Conservation (phyloP, 2,888 invertebrate genomes). For the Epirrita christyi region DNA sequence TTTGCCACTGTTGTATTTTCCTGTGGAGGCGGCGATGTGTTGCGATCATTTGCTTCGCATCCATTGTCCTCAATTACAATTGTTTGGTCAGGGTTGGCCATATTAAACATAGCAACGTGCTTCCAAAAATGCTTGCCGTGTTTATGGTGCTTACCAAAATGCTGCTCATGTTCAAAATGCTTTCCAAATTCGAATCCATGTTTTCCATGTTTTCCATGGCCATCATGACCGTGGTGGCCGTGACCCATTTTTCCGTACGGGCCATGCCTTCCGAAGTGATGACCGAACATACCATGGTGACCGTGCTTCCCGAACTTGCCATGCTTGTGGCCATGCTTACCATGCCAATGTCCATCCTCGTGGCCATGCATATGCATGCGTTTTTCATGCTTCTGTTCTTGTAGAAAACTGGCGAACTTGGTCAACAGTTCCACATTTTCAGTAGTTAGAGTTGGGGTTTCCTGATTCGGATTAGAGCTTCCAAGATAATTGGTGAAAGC, state of each 20-base stretch:
- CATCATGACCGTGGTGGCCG: slow-evolving; percentile 31
- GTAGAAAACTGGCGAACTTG: slow-evolving; percentile 45
- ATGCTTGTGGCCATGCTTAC: slow-evolving; percentile 9
- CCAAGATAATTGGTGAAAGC: slow-evolving; percentile 35
- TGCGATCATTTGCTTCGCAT: slow-evolving; percentile 24
- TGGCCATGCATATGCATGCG: slow-evolving; percentile 13
- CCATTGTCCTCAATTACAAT: slow-evolving; percentile 31
- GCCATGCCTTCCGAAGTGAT: slow-evolving; percentile 41
- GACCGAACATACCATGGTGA: slow-evolving; percentile 36
- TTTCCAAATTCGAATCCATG: slow-evolving; percentile 26
- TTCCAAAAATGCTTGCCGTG: slow-evolving; percentile 38
- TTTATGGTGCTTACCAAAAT: slow-evolving; percentile 25
- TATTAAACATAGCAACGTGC: slow-evolving; percentile 27
- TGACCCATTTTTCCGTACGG: slow-evolving; percentile 29
- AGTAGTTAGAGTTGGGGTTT: slow-evolving; percentile 27
- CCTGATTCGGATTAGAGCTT: slow-evolving; percentile 24
- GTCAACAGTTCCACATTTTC: slow-evolving; percentile 45
- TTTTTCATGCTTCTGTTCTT: slow-evolving; percentile 34
- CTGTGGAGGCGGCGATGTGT: slow-evolving; percentile 32
- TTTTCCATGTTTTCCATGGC: slow-evolving; percentile 27
- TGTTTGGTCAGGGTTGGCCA: slow-evolving; percentile 30
- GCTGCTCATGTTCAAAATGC: slow-evolving; percentile 18
- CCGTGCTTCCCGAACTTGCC: slow-evolving; percentile 31
- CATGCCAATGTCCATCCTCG: slow-evolving; percentile 8
- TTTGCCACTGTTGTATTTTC: slow-evolving; percentile 10